phyloP scores from a whole-genome alignment of 2,797 vertebrate genomes.

The Artibeus jamaicensis region DNA sequence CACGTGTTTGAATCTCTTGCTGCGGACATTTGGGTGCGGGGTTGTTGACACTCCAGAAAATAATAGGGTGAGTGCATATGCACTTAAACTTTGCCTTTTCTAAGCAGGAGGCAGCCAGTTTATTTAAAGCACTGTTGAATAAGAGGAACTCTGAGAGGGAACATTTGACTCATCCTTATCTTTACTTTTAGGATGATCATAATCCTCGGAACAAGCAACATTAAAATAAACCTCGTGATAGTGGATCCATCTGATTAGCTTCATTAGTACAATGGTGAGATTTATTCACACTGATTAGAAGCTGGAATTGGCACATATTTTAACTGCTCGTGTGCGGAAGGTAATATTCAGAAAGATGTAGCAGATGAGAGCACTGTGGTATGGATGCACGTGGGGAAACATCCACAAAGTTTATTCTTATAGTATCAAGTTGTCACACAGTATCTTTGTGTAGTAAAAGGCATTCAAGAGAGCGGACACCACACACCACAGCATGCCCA shows the following conservation, averaged over 20 bases:
- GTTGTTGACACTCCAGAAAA: neutral
- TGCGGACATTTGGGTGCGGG: neutral
- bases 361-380: neutral
- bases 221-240: neutral
- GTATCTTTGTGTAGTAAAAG: neutral
- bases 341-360: neutral
- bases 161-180: neutral
- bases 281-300: neutral
- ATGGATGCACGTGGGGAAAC: neutral
- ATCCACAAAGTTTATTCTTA: neutral
- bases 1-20: neutral
- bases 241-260: neutral
- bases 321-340: neutral
- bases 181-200: neutral
- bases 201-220: neutral
- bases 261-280: neutral
- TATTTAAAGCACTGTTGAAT: constrained; percentile 9
- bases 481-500: rapidly evolving
- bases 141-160: neutral
- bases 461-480: neutral
- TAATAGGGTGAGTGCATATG: neutral
- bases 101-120: neutral
- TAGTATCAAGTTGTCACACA: neutral
- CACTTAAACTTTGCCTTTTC: neutral
- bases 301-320: neutral